Conservation (phyloP, 2,888 invertebrate species). For the Ecdyonurus torrentis region DNA sequence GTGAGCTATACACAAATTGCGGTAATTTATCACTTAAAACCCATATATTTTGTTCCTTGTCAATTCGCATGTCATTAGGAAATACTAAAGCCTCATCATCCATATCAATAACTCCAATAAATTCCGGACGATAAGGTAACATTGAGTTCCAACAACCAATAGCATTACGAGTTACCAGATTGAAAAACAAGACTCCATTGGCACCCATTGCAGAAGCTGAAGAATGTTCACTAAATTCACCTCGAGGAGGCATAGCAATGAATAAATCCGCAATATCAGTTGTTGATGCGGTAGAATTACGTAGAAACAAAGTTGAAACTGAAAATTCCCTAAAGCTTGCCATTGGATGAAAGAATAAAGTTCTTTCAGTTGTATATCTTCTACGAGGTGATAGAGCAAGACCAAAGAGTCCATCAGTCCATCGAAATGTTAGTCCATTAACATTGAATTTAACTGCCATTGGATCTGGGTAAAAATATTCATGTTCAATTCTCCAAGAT, state of each 20-base stretch:
- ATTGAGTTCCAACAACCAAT: slow-evolving; percentile 68
- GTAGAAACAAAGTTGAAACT: slow-evolving; percentile 30
- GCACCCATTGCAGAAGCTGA: slow-evolving; percentile 56
- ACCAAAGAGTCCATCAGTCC: slow-evolving; percentile 65
- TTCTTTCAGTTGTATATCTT: slow-evolving; percentile 22
- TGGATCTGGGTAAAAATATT: slow-evolving; percentile 51
- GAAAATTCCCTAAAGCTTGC: slow-evolving; percentile 65
- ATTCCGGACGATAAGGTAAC: slow-evolving; percentile 31
- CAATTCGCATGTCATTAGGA: slow-evolving; percentile 66
- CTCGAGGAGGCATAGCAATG: slow-evolving; percentile 56
- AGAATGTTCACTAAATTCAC: slow-evolving; percentile 47
- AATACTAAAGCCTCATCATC: slow-evolving; percentile 49
- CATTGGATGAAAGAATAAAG: slow-evolving; percentile 64
- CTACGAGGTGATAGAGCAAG: slow-evolving; percentile 48
- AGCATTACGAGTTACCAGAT: slow-evolving; percentile 54
- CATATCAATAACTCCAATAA: slow-evolving; percentile 41
- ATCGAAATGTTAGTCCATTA: slow-evolving; percentile 59
- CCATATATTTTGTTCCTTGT: slow-evolving; percentile 60
- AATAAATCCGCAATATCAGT: slow-evolving; percentile 37
- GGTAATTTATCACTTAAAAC: slow-evolving; percentile 58
- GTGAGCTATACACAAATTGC: slow-evolving; percentile 45
- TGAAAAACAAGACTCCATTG: slow-evolving; percentile 59
- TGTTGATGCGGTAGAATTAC: slow-evolving; percentile 36
- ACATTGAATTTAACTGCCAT: slow-evolving; percentile 54
- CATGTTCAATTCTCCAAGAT: slow-evolving; percentile 56